Evolutionary conservation across 2,888 invertebrate genomes (phyloP), one percentile per base, ranked within the genome.

Genomic region (Leuctra nigra): DNA sequence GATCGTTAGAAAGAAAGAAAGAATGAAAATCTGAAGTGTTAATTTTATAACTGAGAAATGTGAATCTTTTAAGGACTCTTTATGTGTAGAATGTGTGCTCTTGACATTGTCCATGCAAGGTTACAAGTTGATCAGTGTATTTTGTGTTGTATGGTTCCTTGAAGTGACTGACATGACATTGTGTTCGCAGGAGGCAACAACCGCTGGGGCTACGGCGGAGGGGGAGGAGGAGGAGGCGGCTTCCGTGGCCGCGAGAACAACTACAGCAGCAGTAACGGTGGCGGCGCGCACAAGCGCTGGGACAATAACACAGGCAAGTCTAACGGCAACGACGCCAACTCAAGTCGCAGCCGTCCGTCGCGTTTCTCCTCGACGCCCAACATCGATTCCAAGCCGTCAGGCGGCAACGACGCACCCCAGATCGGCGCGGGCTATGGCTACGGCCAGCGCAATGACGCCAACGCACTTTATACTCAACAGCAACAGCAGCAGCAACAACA

Each of bases 401-500:
- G 24, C 3, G 3, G 25, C 16, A 16, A n/a, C n/a, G 55, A 52
- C 39, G 52, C 38, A 50, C 55, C 55, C 44, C 25, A 47, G 39
- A 14, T 41, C 13, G 48, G 46, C 48, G 46, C 39, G 38, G 54
- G 47, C 47, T 47, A 56, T 24, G 47, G 38, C 53, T 47, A 38
- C 38, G 53, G 53, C 23, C 47, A 44, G 48, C 48, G 48, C 14
- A 53, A 29, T 75, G 67, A 75, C 74, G 69, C 75, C 72, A 69
- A 74, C 67, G 75, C 74, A 71, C 77, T 75, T 70, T 74, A 79
- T 72, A 66, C 65, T 54, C 63, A 65, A 57, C 64, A 66, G 57
- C 63, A 66, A 61, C 50, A 58, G 29, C 47, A 46, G 35, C 54
- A 44, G n/a, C 46, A 39, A 16, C 44, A 35, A 20, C 57, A 52